Evolutionary conservation across 2,888 invertebrate species (phyloP).

Genomic region (Napeogenes sylphis): DNA sequence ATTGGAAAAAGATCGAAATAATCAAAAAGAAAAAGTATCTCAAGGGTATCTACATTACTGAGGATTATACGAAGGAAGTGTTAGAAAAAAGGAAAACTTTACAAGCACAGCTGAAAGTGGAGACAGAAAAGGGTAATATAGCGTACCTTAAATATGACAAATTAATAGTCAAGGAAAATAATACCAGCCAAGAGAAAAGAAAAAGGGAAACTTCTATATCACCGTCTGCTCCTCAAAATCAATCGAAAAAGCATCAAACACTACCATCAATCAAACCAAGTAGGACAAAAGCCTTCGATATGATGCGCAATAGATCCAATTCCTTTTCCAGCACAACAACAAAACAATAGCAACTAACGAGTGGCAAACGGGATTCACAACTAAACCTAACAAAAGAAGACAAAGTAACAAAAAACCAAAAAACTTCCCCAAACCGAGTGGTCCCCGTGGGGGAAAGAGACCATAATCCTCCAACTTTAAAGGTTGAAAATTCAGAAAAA

Average conservation of each 20-base stretch:
- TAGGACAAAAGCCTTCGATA: conserved; percentile 11
- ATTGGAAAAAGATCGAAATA: conserved; percentile 31
- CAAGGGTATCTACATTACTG: conserved; percentile 29
- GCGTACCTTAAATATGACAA: conserved; percentile 26
- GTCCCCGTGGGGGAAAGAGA: background rate
- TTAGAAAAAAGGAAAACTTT: conserved; percentile 30
- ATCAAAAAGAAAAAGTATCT: conserved; percentile 32
- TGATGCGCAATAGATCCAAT: conserved; percentile 12
- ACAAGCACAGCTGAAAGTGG: conserved; percentile 27
- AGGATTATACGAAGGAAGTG: conserved; percentile 10
- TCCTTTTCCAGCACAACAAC: conserved; percentile 8
- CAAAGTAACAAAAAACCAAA: background rate
- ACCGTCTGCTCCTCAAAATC: conserved; percentile 14
- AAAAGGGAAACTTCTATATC: conserved; percentile 11
- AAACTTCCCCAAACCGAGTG: background rate
- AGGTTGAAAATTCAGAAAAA: conserved; percentile 3
- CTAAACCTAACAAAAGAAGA: background rate
- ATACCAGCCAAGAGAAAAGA: background rate
- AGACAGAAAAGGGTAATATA: conserved; percentile 31
- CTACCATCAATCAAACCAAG: conserved; percentile 4
- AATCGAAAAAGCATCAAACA: conserved; percentile 19
- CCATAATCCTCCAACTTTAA: background rate
- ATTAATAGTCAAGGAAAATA: background rate
- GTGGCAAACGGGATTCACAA: conserved; percentile 9
- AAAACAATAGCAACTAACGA: conserved; percentile 18